Evolutionary conservation across 2,113 vertebrate genomes (phyloP).

Genomic region (Callopanchax toddi): DNA sequence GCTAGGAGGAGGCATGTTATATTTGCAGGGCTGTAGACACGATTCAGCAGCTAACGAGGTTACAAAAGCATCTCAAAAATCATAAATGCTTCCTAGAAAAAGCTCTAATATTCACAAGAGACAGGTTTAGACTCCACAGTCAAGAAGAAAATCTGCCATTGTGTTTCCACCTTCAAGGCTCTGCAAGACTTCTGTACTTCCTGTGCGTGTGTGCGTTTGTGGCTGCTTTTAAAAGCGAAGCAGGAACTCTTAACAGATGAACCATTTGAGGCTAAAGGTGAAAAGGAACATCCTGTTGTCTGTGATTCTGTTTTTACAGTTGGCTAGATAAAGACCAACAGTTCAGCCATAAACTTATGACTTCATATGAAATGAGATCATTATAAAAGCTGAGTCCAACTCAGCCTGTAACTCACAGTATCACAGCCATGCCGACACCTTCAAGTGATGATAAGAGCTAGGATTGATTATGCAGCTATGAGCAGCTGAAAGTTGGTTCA

Average conservation of each 20-base stretch:
- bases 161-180: slow-evolving; percentile 10
- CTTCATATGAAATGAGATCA: slow-evolving; percentile 17
- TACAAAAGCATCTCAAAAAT: slow-evolving; percentile 43
- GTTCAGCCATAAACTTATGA: slow-evolving; percentile 23
- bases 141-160: slow-evolving; percentile 23
- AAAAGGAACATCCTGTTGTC: slow-evolving; percentile 23
- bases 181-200: slow-evolving; percentile 21
- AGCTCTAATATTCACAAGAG: slow-evolving; percentile 32
- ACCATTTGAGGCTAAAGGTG: slow-evolving; percentile 36
- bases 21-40: slow-evolving; percentile 45
- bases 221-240: slow-evolving; percentile 17
- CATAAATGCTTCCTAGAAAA: slow-evolving; percentile 29
- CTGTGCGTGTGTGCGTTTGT: slow-evolving; percentile 14
- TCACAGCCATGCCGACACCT: slow-evolving; percentile 40
- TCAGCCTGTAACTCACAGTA: slow-evolving; percentile 47
- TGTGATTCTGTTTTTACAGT: slow-evolving; percentile 9
- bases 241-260: slow-evolving; percentile 33
- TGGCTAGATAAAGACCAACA: slow-evolving; percentile 29
- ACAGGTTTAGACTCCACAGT: slow-evolving; percentile 25
- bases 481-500: slow-evolving; percentile 24
- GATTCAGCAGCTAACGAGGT: slow-evolving; percentile 50
- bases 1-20: slow-evolving; percentile 15
- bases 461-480: slow-evolving; percentile 33
- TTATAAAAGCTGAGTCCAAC: slow-evolving; percentile 24
- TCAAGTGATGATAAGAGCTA: slow-evolving; percentile 25